phyloP scores from a whole-genome alignment of 2,797 vertebrate species.

The Lateolabrax maculatus region DNA sequence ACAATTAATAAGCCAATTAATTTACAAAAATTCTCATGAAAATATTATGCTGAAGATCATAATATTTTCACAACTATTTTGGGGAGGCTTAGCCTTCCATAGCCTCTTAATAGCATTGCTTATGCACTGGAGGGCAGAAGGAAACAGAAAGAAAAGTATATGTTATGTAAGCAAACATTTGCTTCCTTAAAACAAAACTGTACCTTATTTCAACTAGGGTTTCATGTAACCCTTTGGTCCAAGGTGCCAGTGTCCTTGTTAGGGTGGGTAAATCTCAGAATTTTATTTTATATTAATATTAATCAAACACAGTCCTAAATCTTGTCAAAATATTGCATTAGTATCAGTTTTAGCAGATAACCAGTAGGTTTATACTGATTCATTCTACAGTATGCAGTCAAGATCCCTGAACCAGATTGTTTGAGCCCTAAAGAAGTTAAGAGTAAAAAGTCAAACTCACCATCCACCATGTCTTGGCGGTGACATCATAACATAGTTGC shows the following conservation, averaged over 20 bases:
- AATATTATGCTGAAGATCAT: too few species aligned
- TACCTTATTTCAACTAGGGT: neutral
- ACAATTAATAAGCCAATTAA: neutral
- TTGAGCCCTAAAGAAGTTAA: neutral
- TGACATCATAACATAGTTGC: slow-evolving; percentile 93
- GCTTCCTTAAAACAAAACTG: neutral
- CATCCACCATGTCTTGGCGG: slow-evolving; percentile 96
- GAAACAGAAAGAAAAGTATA: neutral
- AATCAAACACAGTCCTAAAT: neutral
- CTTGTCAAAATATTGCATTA: neutral
- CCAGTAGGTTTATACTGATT: neutral
- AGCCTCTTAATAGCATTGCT: too few species aligned
- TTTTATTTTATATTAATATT: neutral
- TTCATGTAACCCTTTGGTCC: too few species aligned
- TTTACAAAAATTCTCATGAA: neutral
- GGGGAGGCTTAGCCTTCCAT: neutral
- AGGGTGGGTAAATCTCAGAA: neutral
- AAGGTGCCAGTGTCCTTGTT: neutral
- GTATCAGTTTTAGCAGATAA: neutral
- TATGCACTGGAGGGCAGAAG: neutral
- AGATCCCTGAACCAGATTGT: neutral
- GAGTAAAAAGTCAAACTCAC: slow-evolving; percentile 83
- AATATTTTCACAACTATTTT: neutral
- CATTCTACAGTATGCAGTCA: neutral
- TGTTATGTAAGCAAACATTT: neutral